A percentile compares a stretch with the other conserved stretches of the same genome.
Evolutionary conservation across 1,140 invertebrate genomes (phyloP).

Genomic region (Phthorimaea operculella): DNA sequence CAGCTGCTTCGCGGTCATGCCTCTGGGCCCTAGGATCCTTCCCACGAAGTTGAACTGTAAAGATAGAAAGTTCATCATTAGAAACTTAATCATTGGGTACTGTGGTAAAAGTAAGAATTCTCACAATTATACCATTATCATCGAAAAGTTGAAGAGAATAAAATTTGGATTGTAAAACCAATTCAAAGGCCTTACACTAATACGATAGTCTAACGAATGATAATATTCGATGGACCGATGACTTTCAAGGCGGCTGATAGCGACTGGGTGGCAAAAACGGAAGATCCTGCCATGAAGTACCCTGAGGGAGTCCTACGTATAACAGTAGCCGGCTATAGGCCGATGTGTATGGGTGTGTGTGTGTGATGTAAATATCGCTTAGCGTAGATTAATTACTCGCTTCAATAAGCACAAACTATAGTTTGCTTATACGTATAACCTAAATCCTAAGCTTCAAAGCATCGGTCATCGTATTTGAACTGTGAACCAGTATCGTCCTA

Average conservation of each 20-base stretch:
- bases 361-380: too few relatives aligned
- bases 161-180: too few relatives aligned
- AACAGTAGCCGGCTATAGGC: too few relatives aligned
- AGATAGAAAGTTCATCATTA: constrained; percentile 33
- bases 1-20: constrained; percentile 99
- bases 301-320: too few relatives aligned
- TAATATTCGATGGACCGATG: too few relatives aligned
- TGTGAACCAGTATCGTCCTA: constrained; percentile 52
- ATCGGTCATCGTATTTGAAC: constrained; percentile 46
- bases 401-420: constrained; percentile 45
- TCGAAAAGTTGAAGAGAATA: background rate
- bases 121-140: constrained; percentile 1
- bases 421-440: constrained; percentile 47
- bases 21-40: constrained; percentile 97
- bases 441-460: constrained; percentile 51
- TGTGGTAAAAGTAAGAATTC: too few relatives aligned
- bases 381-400: constrained; percentile 52
- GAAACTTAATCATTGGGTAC: background rate
- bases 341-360: too few relatives aligned
- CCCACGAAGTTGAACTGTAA: constrained; percentile 99
- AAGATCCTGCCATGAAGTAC: too few relatives aligned
- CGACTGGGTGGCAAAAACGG: too few relatives aligned
- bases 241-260: too few relatives aligned
- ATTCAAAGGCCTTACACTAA: too few relatives aligned
- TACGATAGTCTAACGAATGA: too few relatives aligned